These are phyloP conservation scores for Meganola albula DNA, from an alignment of 2,888 invertebrate genomes.

Conservation along the genomic window DNA sequence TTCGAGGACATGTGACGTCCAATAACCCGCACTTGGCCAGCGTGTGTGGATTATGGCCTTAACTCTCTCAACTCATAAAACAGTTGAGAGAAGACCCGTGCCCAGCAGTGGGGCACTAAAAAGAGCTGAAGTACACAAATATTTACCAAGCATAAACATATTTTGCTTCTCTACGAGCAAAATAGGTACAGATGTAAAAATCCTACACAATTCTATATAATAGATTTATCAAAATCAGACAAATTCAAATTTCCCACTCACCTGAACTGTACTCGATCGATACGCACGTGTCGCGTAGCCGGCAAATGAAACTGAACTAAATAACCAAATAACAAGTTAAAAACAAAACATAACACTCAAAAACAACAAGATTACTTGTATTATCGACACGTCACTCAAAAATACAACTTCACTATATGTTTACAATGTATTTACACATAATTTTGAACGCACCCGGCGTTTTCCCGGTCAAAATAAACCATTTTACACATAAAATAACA, in stretches of 20 bases:
- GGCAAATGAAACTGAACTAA: slow-evolving; percentile 30
- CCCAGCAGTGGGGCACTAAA: no score
- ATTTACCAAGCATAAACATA: no score
- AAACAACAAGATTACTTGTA: slow-evolving; percentile 28
- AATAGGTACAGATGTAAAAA: no score
- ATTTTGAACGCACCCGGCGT: slow-evolving; percentile 51
- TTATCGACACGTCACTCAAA: slow-evolving; percentile 44
- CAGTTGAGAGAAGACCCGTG: no score
- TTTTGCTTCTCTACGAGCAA: no score
- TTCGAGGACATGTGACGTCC: no score
- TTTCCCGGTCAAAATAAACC: slow-evolving; percentile 59
- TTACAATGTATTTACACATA: slow-evolving; percentile 37
- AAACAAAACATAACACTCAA: slow-evolving; percentile 35
- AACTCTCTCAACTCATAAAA: no score
- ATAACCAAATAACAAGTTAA: slow-evolving; percentile 37
- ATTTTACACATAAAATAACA: slow-evolving; percentile 36
- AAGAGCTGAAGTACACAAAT: no score
- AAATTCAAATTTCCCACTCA: slow-evolving; percentile 28
- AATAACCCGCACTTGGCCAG: no score
- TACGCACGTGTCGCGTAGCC: slow-evolving; percentile 52
- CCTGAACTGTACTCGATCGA: slow-evolving; percentile 48
- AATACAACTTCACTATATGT: slow-evolving; percentile 40
- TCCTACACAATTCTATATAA: no score
- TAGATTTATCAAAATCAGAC: slow-evolving; percentile 3
- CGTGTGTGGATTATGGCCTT: no score